These are phyloP conservation scores for Heliocidaris erythrogramma DNA, from an alignment of 35 echinoderm and acorn worm genomes.

Conservation along the genomic window DNA sequence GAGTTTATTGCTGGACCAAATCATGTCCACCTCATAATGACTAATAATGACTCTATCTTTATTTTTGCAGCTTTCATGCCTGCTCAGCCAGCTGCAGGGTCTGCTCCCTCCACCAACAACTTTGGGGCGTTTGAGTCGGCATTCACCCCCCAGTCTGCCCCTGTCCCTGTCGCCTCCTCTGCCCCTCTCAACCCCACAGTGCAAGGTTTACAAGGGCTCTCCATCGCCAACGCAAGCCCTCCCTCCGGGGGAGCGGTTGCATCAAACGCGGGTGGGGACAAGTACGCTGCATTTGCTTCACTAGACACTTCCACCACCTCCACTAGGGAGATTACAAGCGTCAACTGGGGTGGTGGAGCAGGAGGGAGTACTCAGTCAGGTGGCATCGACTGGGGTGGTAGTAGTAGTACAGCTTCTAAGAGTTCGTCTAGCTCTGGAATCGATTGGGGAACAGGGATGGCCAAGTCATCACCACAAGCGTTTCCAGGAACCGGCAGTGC, in stretches of 20 bases:
- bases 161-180: constrained; percentile 7
- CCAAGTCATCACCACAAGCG: constrained; percentile 23
- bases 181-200: constrained; percentile 30
- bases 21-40: not conserved
- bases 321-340: not conserved
- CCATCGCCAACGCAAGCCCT: constrained; percentile 1
- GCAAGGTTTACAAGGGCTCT: constrained; percentile 35
- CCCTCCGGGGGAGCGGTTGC: not conserved
- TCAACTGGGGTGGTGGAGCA: constrained; percentile 28
- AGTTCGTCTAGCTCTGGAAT: constrained; percentile 18
- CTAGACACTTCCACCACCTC: not conserved
- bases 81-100: not conserved
- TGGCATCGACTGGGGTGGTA: constrained; percentile 26
- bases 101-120: not conserved
- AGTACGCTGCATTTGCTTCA: constrained; percentile 29
- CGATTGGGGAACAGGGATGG: constrained; percentile 24
- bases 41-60: not conserved
- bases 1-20: too few relatives aligned
- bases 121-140: constrained; percentile 42
- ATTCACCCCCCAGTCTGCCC: constrained; percentile 11
- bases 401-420: not conserved
- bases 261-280: not conserved
- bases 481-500: not conserved
- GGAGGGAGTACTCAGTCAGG: not conserved
- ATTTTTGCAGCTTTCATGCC: constrained; percentile 36